These are phyloP conservation scores for Cnemophilus loriae DNA, from an alignment of 2,113 vertebrate species.

Conservation along the genomic window DNA sequence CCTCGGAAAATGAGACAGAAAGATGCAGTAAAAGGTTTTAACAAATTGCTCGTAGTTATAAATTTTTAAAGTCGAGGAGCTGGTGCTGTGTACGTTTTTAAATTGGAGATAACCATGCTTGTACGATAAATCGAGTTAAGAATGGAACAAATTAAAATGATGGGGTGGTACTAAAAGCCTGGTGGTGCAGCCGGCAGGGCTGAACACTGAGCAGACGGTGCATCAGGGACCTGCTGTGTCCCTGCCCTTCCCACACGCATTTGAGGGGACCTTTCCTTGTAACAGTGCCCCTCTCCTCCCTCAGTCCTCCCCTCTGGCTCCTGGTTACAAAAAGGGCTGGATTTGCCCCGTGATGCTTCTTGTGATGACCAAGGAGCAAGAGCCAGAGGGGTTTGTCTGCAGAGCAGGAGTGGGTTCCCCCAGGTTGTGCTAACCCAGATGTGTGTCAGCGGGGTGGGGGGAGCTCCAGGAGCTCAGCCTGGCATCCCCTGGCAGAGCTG, in stretches of 20 bases:
- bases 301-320: background rate
- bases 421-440: background rate
- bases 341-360: background rate
- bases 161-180: background rate
- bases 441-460: background rate
- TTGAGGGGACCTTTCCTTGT: background rate
- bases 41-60: conserved; percentile 11
- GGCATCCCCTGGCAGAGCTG: background rate
- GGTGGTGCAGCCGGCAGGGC: background rate
- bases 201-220: accelerated
- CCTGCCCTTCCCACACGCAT: background rate
- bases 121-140: conserved; percentile 34
- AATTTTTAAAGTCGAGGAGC: conserved; percentile 15
- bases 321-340: background rate
- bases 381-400: accelerated
- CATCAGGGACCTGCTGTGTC: background rate
- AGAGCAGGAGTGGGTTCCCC: background rate
- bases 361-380: background rate
- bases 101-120: conserved; percentile 47
- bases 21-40: conserved; percentile 8
- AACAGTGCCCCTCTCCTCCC: background rate
- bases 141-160: conserved; percentile 16
- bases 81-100: background rate
- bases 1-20: conserved; percentile 20
- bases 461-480: background rate